Evolutionary conservation across 2,888 invertebrate species (phyloP), one percentile per base, ranked within the genome.

Genomic region (Polymixis flavicincta): DNA sequence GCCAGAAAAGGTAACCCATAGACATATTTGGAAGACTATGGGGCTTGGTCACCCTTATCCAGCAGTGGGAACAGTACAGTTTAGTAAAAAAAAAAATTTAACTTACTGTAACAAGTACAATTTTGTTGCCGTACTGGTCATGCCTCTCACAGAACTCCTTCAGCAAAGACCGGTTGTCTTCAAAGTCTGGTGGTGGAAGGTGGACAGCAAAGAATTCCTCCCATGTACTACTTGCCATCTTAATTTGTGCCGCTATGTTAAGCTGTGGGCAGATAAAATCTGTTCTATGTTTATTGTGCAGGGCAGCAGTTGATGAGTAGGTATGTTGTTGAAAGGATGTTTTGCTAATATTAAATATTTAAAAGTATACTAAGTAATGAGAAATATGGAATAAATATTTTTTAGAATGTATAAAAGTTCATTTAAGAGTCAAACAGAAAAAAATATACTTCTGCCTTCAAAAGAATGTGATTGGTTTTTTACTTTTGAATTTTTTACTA

Each of bases 151-250:
- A 97, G 95, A 98, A 98, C 92, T 98, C 97, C 91, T 97, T 97
- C 57, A 98, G 94, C 84, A 98, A 92, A 14, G 97, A 97, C 85
- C 98, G 97, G 92, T 97, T 98, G 90, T 98, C 97, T 90, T 98
- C 97, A 89, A 98, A 98, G 95, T 98, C 98, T 11, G 97, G 97
- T 25, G 99, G 98, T 45, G 98, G 97, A 83, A 98, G 96, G 93
- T 98, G 98, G 78, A 97, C 97, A 13, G 98, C 97, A 92, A 98
- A 98, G 95, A 98, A 98, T 90, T 98, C 98, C 95, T 98, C 98
- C 98, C 98, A 98, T 81, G 97, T 97, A 83, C 97, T 94, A 79
- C 90, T 91, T 28, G 92, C 90, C 93, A 93, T 93, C 17, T 70
- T 80, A 60, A 37, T 50, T 74, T 25, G 42, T 67, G 28, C 50